phyloP scores from a whole-genome alignment of 2,113 vertebrate genomes.

The Pterocles burchelli region DNA sequence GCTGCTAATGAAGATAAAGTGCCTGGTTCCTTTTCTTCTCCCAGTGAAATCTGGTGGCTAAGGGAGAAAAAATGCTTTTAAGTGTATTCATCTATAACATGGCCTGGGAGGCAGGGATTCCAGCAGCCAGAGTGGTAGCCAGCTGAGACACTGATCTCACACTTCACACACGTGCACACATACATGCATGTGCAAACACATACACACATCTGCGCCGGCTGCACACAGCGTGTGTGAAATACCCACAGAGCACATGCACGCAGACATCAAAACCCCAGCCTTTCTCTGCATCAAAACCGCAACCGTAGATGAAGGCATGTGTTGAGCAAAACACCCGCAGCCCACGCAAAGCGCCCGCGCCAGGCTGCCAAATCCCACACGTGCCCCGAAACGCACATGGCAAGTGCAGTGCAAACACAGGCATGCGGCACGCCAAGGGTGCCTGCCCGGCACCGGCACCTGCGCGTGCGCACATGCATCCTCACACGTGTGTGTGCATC shows the following conservation, averaged over 20 bases:
- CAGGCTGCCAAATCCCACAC: neutral
- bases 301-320: neutral
- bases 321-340: conserved; percentile 15
- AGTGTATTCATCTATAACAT: conserved; percentile 49
- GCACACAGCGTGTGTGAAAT: neutral
- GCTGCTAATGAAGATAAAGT: conserved; percentile 68
- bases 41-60: conserved; percentile 40
- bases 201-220: neutral
- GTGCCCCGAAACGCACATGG: neutral
- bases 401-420: neutral
- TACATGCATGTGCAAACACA: neutral
- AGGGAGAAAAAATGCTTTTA: conserved; percentile 66
- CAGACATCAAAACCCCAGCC: neutral
- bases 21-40: conserved; percentile 44
- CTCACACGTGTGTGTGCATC: accelerated
- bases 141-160: conserved; percentile 37
- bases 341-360: neutral
- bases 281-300: neutral
- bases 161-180: neutral
- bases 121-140: neutral
- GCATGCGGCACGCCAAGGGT: accelerated
- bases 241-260: neutral
- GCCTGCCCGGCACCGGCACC: accelerated
- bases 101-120: conserved; percentile 61
- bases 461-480: accelerated